Conservation (phyloP, 2,888 invertebrate genomes). For the Luperina testacea region DNA sequence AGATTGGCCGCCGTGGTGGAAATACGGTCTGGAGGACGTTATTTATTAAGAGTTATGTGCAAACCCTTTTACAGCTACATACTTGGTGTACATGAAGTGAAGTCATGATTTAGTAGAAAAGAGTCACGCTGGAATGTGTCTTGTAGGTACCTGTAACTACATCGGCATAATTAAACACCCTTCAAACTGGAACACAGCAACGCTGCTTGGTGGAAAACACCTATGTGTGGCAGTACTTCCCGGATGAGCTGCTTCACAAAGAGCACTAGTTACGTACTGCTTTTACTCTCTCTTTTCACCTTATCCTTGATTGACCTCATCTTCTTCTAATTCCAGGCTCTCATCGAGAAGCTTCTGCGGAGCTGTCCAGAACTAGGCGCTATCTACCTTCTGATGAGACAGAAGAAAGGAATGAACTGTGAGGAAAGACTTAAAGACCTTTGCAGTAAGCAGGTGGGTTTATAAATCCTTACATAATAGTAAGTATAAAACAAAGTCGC, state of each 20-base stretch:
- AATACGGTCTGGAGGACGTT: too few relatives aligned
- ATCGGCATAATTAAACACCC: background rate
- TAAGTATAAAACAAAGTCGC: too few relatives aligned
- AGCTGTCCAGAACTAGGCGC: slow-evolving; percentile 91
- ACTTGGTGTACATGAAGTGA: too few relatives aligned
- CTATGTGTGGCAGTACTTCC: too few relatives aligned
- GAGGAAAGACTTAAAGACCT: slow-evolving; percentile 90
- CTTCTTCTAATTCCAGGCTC: slow-evolving; percentile 84
- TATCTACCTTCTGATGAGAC: slow-evolving; percentile 93
- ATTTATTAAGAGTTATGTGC: too few relatives aligned
- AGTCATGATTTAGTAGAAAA: too few relatives aligned
- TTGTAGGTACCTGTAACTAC: background rate
- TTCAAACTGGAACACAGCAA: background rate
- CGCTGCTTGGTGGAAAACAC: background rate
- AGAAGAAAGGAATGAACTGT: slow-evolving; percentile 92
- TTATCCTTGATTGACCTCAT: background rate
- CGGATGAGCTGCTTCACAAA: background rate
- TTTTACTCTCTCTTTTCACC: background rate
- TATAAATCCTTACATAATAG: too few relatives aligned
- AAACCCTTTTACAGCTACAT: too few relatives aligned
- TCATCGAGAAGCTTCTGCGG: slow-evolving; percentile 93
- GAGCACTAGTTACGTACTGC: background rate
- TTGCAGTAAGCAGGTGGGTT: slow-evolving; percentile 75
- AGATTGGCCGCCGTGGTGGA: too few relatives aligned
- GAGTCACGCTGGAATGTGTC: background rate